Conservation (phyloP, 2,797 vertebrate species). For the Australoheros facetus region DNA sequence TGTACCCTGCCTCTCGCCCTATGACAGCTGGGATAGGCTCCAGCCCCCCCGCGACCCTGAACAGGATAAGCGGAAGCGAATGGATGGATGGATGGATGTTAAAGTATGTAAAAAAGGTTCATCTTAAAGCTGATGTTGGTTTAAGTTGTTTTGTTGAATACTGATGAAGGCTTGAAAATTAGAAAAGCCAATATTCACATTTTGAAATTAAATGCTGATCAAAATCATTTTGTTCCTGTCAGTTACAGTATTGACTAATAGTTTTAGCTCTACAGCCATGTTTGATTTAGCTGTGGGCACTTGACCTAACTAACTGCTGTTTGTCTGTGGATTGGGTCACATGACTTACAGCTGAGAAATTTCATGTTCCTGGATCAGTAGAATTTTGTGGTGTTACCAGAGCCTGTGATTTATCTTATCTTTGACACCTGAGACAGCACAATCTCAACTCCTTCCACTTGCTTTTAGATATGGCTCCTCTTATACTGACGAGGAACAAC, state of each 20-base stretch:
- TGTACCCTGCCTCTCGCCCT: no score
- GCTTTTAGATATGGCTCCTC: slow-evolving; percentile 85
- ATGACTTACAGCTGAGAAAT: neutral
- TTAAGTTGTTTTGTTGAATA: no score
- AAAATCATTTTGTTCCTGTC: no score
- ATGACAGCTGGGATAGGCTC: no score
- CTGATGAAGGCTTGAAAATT: neutral
- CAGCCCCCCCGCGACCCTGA: no score
- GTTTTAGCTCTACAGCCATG: neutral
- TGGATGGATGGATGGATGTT: no score
- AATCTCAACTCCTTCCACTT: neutral
- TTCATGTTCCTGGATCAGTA: neutral
- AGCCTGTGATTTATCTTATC: neutral
- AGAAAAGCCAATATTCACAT: neutral
- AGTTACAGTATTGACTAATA: neutral
- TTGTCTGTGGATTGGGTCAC: neutral
- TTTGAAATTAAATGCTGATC: neutral
- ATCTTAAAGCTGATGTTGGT: no score
- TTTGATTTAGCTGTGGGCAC: neutral
- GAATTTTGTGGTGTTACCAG: neutral
- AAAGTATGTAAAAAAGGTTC: no score
- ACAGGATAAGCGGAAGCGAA: no score
- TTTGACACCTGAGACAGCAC: slow-evolving; percentile 27
- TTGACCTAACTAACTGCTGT: neutral
- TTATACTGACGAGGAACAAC: slow-evolving; percentile 86